These are phyloP conservation scores for Pocillopora verrucosa DNA, from an alignment of 64 coral and sea anemone species.

Conservation along the genomic window DNA sequence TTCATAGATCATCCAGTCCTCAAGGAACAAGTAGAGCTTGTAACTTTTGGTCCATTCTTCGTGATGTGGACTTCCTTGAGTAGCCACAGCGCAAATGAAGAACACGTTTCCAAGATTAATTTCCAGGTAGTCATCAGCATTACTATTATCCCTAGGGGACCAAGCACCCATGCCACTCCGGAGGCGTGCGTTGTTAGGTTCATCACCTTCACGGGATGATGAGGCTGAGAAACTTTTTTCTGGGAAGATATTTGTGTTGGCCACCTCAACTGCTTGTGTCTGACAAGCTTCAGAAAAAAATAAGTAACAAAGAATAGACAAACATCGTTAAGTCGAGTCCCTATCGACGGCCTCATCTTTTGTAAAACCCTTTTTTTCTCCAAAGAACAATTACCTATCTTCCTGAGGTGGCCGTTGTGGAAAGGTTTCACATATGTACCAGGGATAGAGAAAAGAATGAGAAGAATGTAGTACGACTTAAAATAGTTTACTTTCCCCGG, in stretches of 20 bases:
- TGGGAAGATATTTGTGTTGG: not conserved
- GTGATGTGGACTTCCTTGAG: constrained; percentile 5
- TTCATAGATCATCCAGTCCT: constrained; percentile 17
- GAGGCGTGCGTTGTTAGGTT: not conserved
- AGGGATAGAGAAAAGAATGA: too few species aligned
- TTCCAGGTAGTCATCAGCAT: constrained; percentile 41
- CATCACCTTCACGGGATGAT: not conserved
- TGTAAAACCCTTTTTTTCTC: too few species aligned
- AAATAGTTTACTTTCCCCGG: too few species aligned
- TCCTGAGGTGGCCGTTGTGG: too few species aligned
- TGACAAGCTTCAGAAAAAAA: not conserved
- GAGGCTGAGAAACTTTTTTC: constrained; percentile 17
- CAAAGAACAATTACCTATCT: too few species aligned
- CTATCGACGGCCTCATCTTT: too few species aligned
- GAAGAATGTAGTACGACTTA: too few species aligned
- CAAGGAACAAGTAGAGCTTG: not conserved
- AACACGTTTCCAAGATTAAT: constrained; percentile 17
- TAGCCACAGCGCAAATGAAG: constrained; percentile 53
- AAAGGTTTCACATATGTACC: too few species aligned
- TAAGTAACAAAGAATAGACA: too few species aligned
- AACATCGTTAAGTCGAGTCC: too few species aligned
- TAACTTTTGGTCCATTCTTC: constrained; percentile 38
- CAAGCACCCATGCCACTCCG: not conserved
- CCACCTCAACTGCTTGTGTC: not conserved
- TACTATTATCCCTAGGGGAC: not conserved